These are phyloP conservation scores for Antechinus stuartii DNA, from an alignment of 2,113 vertebrate genomes.

Conservation along the genomic window DNA sequence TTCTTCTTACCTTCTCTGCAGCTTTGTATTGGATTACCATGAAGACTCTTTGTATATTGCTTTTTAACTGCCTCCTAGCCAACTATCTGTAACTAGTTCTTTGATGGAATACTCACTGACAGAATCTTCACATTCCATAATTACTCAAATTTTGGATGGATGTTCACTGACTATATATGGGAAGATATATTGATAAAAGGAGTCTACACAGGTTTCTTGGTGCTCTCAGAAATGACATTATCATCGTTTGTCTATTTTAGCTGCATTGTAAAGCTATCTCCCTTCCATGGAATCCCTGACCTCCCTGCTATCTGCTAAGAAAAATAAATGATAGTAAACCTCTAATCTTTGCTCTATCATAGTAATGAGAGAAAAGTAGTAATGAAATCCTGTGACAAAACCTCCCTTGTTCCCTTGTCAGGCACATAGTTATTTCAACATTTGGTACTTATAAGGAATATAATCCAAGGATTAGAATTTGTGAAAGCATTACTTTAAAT, in stretches of 20 bases:
- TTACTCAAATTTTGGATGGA: conserved; percentile 89
- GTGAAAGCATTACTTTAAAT: not conserved
- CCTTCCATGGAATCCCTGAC: conserved; percentile 93
- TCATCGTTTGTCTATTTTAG: conserved; percentile 95
- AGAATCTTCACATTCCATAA: not conserved
- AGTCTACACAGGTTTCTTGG: conserved; percentile 86
- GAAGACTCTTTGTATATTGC: not conserved
- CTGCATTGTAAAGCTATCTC: conserved; percentile 94
- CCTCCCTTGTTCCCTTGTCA: not conserved
- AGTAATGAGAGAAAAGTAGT: not conserved
- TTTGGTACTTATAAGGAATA: not conserved
- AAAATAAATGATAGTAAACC: conserved; percentile 16
- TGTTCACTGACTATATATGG: conserved; percentile 93
- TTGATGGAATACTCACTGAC: not conserved
- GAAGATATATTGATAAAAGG: conserved; percentile 87
- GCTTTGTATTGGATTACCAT: not conserved
- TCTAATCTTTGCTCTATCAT: conserved; percentile 70
- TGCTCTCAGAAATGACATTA: conserved; percentile 90
- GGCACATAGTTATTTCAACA: not conserved
- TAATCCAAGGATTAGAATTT: not conserved
- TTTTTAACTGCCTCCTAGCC: not conserved
- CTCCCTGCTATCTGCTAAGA: not conserved
- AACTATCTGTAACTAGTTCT: not conserved
- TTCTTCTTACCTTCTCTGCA: not conserved
- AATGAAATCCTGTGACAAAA: not conserved